Evolutionary conservation across 1,140 invertebrate species (phyloP), one percentile per base, ranked within the genome.

Genomic region (Papilio machaon): DNA sequence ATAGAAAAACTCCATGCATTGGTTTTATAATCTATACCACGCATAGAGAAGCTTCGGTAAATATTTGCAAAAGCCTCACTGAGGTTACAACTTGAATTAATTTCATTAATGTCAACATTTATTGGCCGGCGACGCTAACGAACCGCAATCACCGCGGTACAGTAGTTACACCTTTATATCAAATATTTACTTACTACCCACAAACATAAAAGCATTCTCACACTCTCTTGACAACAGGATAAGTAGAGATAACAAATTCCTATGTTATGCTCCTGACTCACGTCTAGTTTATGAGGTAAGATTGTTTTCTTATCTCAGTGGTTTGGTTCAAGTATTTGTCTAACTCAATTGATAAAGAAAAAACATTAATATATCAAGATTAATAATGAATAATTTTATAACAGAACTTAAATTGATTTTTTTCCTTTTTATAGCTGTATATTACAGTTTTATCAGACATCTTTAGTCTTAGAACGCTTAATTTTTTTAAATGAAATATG

Each of bases 21-120:
- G 3, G 7, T 38, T 15, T 38, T 3, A 64, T 9, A 64, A 64
- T 7, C 11, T 35, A 58, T 30, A 54, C 19, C 5, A 19, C 13
- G 11, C 15, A 19, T 7, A 5, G 10, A 52, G 23, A 30, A 76
- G 46, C 23, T 54, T 47, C 54, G 23, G 19, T 54, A 47, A 23
- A 52, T 76, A 30, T 60, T 78, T 58, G 75, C 10, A 58, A 60
- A 58, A 78, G 30, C 52, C 19, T 60, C 75, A 52, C 60, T 78
- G 75, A 38, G 75, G 49, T 78, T 78, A 60, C 30, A 54, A 67
- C n/a, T 78, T 64, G 52, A 78, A 78, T 79, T 67, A 67, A 79
- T 79, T 79, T 79, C 35, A 79, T 67, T 79, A 79, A 15, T 58
- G 17, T 78, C 30, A 43, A 35, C 52, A 60, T 60, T 78, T 78